phyloP scores from a whole-genome alignment of 2,113 vertebrate genomes.

The Callipepla squamata region DNA sequence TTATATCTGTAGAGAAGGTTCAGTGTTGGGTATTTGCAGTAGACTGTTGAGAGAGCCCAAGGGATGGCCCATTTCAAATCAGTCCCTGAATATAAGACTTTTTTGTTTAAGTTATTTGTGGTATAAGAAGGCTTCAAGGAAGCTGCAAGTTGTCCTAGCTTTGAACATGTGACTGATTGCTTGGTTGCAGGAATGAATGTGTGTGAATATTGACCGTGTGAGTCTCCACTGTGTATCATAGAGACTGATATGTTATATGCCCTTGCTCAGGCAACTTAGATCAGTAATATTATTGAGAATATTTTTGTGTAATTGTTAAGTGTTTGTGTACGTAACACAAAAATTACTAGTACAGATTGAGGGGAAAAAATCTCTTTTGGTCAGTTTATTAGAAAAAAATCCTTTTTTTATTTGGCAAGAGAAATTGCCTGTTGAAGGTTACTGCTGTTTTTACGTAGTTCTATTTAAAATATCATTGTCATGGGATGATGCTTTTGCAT shows the following conservation, averaged over 20 bases:
- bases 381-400: background rate
- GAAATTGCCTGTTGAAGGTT: background rate
- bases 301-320: background rate
- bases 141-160: background rate
- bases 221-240: background rate
- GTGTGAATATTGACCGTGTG: background rate
- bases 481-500: background rate
- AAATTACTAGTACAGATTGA: background rate
- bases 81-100: background rate
- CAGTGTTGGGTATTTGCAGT: rapidly evolving
- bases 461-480: background rate
- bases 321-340: background rate
- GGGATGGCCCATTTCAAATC: background rate
- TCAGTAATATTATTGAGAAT: background rate
- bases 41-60: background rate
- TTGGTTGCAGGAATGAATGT: rapidly evolving
- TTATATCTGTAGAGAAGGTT: background rate
- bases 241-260: background rate
- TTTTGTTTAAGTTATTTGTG: background rate
- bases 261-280: background rate
- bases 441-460: background rate
- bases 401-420: background rate
- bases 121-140: background rate
- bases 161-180: background rate
- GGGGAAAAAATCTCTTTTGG: background rate